Base-by-base conservation (phyloP, 2,888 invertebrate genomes). In the Ectemnius continuus region DNA sequence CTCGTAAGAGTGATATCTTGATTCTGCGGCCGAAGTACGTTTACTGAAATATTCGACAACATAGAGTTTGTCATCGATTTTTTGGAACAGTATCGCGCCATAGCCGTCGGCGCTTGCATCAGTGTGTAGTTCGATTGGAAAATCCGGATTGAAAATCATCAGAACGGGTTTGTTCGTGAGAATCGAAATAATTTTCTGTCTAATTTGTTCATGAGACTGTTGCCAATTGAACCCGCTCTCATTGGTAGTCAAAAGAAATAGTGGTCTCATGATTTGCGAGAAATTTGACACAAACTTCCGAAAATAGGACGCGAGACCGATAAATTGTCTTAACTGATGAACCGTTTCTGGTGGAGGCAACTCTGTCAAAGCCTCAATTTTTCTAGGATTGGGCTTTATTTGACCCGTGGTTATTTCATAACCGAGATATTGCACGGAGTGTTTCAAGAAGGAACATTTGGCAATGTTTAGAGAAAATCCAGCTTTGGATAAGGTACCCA, bases 51-150 rank as follows among this genome's bases (percentile, higher is more conserved):
- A 90, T 0, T 84, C 85, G 0, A 91, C 79, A 0, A 88, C 87
- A 26, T 78, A 84, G 6, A 66, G 75, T 2, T 5, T 0, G 16
- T 70, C 65, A 6, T 80, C 66, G 3, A 48, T 56, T 6, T 79
- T 70, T 68, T 90, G 89, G 60, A 89, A 59, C 0, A 91, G 45
- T 4, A 91, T 86, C 0, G 87, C 89, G 4, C 61, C 87, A 76
- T 79, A 78, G 0, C 88, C 89, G 0, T 79, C 8, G 45, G 83
- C 80, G 14, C 86, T 85, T 0, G 90, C 89, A 59, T 90, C 90
- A 0, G 89, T 89, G 47, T 90, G 89, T 2, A 88, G 47, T 59
- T 89, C 61, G 13, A 84, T 85, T 20, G 84, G 77, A 4, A 65
- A 36, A 1, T 28, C 63, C 0, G 80, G 76, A 36, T 87, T 76